A percentile compares a stretch with the other conserved stretches of the same genome.
phyloP scores from a whole-genome alignment of 2,888 invertebrate species.

The Phalera bucephala region DNA sequence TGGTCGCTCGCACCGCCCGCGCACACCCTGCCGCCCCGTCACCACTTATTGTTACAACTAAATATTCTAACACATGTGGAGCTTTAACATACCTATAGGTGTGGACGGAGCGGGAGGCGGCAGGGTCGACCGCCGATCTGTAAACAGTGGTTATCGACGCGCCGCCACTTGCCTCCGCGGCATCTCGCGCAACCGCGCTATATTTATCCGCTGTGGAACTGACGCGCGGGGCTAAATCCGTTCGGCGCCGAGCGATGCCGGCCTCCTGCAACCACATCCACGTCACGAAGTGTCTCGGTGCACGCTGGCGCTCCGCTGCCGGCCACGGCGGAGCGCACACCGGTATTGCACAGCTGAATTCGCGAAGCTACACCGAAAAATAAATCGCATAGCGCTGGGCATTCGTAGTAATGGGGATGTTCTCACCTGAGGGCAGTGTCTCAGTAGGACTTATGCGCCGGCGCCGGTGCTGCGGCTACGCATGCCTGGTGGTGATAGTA shows the following conservation, averaged over 20 bases:
- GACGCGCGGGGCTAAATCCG: slow-evolving; percentile 77
- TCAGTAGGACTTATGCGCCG: slow-evolving; percentile 80
- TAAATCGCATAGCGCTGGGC: slow-evolving; percentile 57
- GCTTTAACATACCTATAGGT: slow-evolving; percentile 72
- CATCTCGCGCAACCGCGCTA: slow-evolving; percentile 75
- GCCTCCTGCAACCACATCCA: slow-evolving; percentile 80
- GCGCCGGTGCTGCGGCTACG: slow-evolving; percentile 76
- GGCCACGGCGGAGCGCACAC: slow-evolving; percentile 45
- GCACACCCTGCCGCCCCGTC: slow-evolving; percentile 35
- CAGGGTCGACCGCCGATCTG: slow-evolving; percentile 77
- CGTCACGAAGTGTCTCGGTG: slow-evolving; percentile 66
- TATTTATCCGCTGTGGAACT: slow-evolving; percentile 78
- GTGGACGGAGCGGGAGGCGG: slow-evolving; percentile 71
- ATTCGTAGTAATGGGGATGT: slow-evolving; percentile 13
- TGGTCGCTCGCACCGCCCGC: slow-evolving; percentile 23
- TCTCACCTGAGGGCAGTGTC: slow-evolving; percentile 66
- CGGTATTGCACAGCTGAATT: slow-evolving; percentile 66
- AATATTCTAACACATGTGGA: slow-evolving; percentile 51
- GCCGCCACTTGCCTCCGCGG: slow-evolving; percentile 76
- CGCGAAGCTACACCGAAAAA: slow-evolving; percentile 49
- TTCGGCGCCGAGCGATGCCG: slow-evolving; percentile 75
- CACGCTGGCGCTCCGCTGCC: slow-evolving; percentile 42
- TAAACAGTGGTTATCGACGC: slow-evolving; percentile 80
- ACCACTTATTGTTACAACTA: slow-evolving; percentile 54
- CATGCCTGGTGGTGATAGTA: slow-evolving; percentile 85